Evolutionary conservation across 2,113 vertebrate species (phyloP).

Genomic region (Eolophus roseicapilla): DNA sequence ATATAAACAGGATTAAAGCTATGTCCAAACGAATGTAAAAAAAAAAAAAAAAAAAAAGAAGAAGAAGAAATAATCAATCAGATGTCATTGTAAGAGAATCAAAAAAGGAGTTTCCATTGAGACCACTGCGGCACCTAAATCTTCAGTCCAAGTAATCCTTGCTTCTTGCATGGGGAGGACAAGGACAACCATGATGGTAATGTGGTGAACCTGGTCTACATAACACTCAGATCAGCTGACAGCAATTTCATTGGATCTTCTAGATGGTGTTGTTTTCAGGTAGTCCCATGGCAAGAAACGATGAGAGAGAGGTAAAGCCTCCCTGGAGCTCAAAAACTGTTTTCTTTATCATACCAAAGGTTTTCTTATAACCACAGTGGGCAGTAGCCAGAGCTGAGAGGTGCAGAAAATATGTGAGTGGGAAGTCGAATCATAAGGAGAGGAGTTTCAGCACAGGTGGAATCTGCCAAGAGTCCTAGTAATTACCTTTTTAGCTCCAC

Average conservation of each 20-base stretch:
- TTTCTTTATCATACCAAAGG: neutral
- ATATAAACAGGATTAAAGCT: neutral
- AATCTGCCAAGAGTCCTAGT: neutral
- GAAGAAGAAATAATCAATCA: neutral
- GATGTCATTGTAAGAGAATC: neutral
- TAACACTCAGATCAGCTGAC: neutral
- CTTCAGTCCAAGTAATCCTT: neutral
- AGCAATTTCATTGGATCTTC: neutral
- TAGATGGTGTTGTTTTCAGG: neutral
- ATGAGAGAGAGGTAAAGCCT: neutral
- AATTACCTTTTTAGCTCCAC: neutral
- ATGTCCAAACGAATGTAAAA: neutral
- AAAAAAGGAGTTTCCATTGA: neutral
- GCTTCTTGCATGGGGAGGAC: neutral
- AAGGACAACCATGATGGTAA: neutral
- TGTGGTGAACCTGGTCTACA: accelerated
- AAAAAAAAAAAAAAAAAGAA: neutral
- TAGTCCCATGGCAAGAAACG: accelerated
- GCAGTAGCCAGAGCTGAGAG: neutral
- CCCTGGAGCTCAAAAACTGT: neutral
- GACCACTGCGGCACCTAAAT: neutral
- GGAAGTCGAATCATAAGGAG: neutral
- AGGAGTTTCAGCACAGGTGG: neutral
- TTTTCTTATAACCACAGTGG: neutral
- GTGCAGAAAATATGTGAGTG: neutral